Evolutionary conservation across 1,140 invertebrate genomes (phyloP).

Genomic region (Bombyx mandarina): DNA sequence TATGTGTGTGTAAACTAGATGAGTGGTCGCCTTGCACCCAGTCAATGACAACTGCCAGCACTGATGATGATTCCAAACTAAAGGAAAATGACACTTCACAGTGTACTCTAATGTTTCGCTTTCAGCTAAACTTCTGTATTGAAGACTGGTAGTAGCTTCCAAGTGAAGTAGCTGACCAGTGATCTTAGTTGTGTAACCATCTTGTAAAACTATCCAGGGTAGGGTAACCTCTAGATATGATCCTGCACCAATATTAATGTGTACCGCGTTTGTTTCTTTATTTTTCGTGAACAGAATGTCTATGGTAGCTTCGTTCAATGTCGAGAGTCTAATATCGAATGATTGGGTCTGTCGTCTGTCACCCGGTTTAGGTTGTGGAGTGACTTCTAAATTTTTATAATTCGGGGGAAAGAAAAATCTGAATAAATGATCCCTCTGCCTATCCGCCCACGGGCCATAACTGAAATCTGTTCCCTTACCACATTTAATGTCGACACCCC

Average conservation of each 20-base stretch:
- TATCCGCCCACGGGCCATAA: constrained; percentile 98
- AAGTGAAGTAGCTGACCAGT: constrained; percentile 93
- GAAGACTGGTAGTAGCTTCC: constrained; percentile 94
- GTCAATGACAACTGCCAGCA: constrained; percentile 92
- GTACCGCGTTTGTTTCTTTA: constrained; percentile 96
- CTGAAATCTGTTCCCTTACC: constrained; percentile 97
- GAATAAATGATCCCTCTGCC: constrained; percentile 95
- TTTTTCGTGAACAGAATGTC: constrained; percentile 97
- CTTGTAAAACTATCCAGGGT: constrained; percentile 89
- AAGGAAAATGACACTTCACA: constrained; percentile 88
- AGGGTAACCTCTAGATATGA: constrained; percentile 96
- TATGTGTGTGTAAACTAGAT: constrained; percentile 94
- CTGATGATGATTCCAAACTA: constrained; percentile 95
- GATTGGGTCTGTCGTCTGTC: constrained; percentile 90
- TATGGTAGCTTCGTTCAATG: constrained; percentile 92
- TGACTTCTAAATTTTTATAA: constrained; percentile 83
- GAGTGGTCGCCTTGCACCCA: constrained; percentile 93
- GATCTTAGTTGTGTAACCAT: constrained; percentile 91
- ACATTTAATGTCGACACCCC: constrained; percentile 96
- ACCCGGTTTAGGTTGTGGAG: constrained; percentile 85
- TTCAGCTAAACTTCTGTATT: constrained; percentile 91
- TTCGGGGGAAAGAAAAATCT: constrained; percentile 97
- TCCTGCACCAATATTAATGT: constrained; percentile 93
- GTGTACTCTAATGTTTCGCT: constrained; percentile 96
- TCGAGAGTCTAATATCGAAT: constrained; percentile 93